Base-by-base conservation (phyloP, 2,113 vertebrate species). In the Garra rufa region DNA sequence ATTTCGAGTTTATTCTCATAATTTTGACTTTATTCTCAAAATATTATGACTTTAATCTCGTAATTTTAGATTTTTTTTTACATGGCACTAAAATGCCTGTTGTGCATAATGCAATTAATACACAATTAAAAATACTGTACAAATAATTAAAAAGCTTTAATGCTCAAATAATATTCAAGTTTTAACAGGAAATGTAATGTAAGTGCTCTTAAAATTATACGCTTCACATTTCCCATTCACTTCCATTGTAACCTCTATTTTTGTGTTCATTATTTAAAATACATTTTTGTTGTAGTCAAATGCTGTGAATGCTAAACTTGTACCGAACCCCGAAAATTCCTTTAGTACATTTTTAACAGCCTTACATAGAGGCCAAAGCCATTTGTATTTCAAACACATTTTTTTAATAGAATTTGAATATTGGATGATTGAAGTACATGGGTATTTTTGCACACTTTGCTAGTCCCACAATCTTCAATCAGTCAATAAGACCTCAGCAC, bases 401-500 rank as follows among this genome's bases (percentile, higher is more conserved):
- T 50, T n/a, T 30, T 34, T 34, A n/a, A 19, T 30, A 19, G 9
- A 14, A 50, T 34, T 76, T 52, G 28, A 73, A 73, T 76, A 78
- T 44, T 61, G n/a, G 48, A 67, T 67, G 43, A 67, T 67, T 81
- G 15, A 81, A 81, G 61, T 44, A n/a, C 14, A 1, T 34, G 17
- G 44, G 59, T 21, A 67, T 81, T 81, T 59, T 67, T 61, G 38
- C 55, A 24, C 24, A 6, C n/a, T 81, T 30, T 67, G 9, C 78
- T 30, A 67, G 59, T 81, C 43, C 61, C 43, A 67, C 78, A 67
- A 81, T 81, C 57, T 67, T 67, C 44, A 48, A 67, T 81, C 28
- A 59, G 59, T 44, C 67, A 80, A 81, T 55, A 67, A 75, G 30
- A 28, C 41, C 24, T 63, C 52, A 57, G 41, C 57, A 79, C 41